phyloP scores from a whole-genome alignment of 2,113 vertebrate species.

The Leucosticte australis region DNA sequence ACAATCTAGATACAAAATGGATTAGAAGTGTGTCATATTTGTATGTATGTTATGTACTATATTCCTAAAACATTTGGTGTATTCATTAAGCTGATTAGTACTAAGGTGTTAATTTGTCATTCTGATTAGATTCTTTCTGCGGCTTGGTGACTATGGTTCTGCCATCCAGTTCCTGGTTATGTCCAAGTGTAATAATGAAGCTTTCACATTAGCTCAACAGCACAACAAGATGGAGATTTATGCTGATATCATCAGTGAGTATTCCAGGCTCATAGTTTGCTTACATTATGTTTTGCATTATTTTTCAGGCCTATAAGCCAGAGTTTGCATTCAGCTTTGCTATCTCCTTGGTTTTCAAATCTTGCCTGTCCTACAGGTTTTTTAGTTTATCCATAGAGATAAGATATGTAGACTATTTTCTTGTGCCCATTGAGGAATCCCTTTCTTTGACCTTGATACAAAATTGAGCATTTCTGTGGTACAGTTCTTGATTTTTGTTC shows the following conservation, averaged over 20 bases:
- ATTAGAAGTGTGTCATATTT: background rate
- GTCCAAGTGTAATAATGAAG: slow-evolving; percentile 95
- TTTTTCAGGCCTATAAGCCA: background rate
- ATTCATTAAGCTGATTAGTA: background rate
- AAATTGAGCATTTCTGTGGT: background rate
- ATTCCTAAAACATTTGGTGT: background rate
- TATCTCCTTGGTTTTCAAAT: background rate
- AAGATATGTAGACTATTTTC: background rate
- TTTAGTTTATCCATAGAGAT: background rate
- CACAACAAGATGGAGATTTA: slow-evolving; percentile 98
- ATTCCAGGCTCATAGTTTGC: background rate
- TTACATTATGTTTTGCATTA: background rate
- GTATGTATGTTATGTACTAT: background rate
- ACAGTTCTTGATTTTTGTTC: background rate
- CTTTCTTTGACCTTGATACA: background rate
- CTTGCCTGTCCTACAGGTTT: background rate
- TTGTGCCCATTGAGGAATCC: background rate
- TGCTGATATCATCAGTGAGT: slow-evolving; percentile 93
- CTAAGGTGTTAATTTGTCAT: background rate
- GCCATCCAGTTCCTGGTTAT: slow-evolving; percentile 97
- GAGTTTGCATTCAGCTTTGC: background rate
- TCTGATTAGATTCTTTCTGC: slow-evolving; percentile 87
- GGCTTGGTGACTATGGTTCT: slow-evolving; percentile 91
- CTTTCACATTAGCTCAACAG: slow-evolving; percentile 95
- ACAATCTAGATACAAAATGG: background rate